Evolutionary conservation across 2,113 vertebrate species (phyloP), one percentile per base, ranked within the genome.

Genomic region (Gila orcuttii): DNA sequence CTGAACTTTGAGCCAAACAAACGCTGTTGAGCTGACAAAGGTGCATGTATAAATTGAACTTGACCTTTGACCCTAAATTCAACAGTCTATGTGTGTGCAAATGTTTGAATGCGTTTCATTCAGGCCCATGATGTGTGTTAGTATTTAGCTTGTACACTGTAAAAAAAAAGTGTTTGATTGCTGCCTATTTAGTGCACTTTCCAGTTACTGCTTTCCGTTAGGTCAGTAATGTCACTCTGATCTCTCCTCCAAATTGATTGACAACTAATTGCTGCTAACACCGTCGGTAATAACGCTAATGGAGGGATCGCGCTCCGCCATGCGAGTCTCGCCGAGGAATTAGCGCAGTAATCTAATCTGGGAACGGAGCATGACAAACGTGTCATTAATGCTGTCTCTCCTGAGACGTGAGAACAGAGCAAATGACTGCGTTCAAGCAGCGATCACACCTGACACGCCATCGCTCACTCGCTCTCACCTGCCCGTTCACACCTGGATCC

Each of bases 311-410:
- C 62, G 92, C 89, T 90, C 88, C 88, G 84, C 86, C 90, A 90
- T 85, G 90, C 88, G 89, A 91, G 90, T 91, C 92, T 90, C 90
- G 60, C 68, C 50, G 79, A 73, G 90, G 92, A 93, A 92, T 90
- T 89, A 92, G 88, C 90, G 89, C 90, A 88, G 82, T 93, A 91
- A 91, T 92, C 91, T 93, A 91, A 90, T 92, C 92, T 93, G 91
- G 94, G 84, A 93, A 91, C 3, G 89, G 74, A 90, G 91, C 74
- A 85, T 87, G 91, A 92, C 92, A 93, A 94, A 92, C 91, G 91
- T 90, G 91, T 93, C 92, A 94, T 91, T 86, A 90, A 88, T 83
- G 85, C 75, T 64, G 60, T 33, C 84, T 91, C 91, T 92, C 88
- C 12, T 0, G 92, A 90, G 93, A 92, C 85, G 90, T 88, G 89